Percentiles rank a stretch among this genome's conserved stretches.
Evolutionary conservation across 2,888 invertebrate species (phyloP).

Genomic region (Stegana nigrithorax): DNA sequence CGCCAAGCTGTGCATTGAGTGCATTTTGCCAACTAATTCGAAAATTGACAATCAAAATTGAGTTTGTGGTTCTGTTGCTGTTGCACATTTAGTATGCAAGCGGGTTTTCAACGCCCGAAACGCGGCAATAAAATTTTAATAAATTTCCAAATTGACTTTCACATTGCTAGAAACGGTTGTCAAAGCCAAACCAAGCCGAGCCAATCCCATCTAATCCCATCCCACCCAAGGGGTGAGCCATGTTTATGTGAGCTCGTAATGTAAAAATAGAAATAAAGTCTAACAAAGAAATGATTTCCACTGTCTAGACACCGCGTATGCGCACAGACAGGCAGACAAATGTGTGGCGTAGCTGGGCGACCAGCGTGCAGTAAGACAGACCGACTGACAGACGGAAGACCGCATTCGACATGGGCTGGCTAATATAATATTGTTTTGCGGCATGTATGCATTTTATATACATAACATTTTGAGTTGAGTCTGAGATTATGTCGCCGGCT

Average conservation of each 20-base stretch:
- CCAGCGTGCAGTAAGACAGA: not conserved
- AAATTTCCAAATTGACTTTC: conserved; percentile 19
- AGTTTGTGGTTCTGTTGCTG: conserved; percentile 11
- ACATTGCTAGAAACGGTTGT: conserved; percentile 4
- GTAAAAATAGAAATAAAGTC: not conserved
- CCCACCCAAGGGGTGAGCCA: too few species aligned
- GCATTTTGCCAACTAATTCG: conserved; percentile 12
- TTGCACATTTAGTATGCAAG: not conserved
- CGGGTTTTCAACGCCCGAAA: conserved; percentile 10
- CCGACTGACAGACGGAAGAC: not conserved
- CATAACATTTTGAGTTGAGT: not conserved
- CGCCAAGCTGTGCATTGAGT: not conserved
- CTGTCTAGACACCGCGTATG: conserved; percentile 4
- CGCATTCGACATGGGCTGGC: not conserved
- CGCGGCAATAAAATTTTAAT: conserved; percentile 23
- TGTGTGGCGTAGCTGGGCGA: too few species aligned
- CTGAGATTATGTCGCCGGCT: not conserved
- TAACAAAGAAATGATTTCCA: conserved; percentile 9
- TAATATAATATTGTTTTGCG: conserved; percentile 15
- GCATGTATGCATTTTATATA: conserved; percentile 10
- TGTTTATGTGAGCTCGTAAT: not conserved
- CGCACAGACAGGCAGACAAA: not conserved
- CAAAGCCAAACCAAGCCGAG: not conserved
- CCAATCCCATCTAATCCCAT: not conserved
- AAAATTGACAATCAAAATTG: conserved; percentile 21